Percentiles rank a stretch among this genome's conserved stretches.
Conservation (phyloP, 2,113 vertebrate species). For the Rhagologus leucostigma region DNA sequence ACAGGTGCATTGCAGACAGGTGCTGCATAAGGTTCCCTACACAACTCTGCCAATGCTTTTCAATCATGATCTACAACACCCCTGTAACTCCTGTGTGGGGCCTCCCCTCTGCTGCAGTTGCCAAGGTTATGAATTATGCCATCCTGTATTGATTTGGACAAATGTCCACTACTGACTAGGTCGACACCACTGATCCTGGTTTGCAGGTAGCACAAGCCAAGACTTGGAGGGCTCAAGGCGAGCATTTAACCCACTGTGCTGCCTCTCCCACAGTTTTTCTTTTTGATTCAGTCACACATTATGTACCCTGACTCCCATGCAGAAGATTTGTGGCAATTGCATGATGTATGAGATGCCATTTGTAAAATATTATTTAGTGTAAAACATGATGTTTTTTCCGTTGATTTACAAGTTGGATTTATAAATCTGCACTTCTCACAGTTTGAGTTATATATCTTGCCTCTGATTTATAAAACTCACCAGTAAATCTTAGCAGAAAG, state of each 20-base stretch:
- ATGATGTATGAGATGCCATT: conserved; percentile 80
- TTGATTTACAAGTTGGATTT: conserved; percentile 85
- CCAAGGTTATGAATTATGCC: conserved; percentile 12
- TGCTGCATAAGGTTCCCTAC: conserved; percentile 39
- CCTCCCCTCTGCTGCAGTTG: neutral
- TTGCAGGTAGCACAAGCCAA: neutral
- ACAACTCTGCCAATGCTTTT: conserved; percentile 36
- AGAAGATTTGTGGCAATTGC: conserved; percentile 77
- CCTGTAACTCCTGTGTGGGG: neutral
- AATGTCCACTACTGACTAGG: conserved; percentile 7
- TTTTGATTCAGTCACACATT: conserved; percentile 53
- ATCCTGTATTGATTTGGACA: neutral
- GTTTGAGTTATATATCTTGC: conserved; percentile 80
- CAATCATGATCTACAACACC: conserved; percentile 4
- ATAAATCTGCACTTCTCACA: conserved; percentile 80
- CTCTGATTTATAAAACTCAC: conserved; percentile 83
- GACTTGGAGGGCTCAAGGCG: neutral
- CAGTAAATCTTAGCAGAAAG: conserved; percentile 81
- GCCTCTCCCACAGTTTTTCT: conserved; percentile 24
- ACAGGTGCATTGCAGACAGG: conserved; percentile 53
- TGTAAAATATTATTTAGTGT: conserved; percentile 84
- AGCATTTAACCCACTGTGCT: neutral
- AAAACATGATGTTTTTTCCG: conserved; percentile 78
- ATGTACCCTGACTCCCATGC: conserved; percentile 66
- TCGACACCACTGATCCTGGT: neutral